Evolutionary conservation across 2,797 vertebrate species (phyloP), one percentile per base, ranked within the genome.

Genomic region (Acanthopagrus latus): DNA sequence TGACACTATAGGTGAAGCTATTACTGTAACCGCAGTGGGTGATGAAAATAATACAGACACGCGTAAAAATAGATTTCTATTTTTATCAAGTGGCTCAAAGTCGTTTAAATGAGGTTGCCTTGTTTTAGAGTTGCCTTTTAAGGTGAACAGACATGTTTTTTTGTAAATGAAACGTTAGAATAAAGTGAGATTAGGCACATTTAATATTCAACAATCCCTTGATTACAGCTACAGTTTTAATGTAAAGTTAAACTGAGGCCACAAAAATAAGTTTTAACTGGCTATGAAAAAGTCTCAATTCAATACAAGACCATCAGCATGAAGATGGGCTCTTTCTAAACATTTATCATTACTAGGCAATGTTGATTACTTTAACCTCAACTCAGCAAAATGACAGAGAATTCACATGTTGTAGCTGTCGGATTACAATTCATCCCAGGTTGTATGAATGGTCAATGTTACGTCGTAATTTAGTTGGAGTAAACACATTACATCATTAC

Each of bases 31-130:
- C 13, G 48, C 52, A 78, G 41, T 17, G 54, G 10, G 1, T 51
- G 73, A 64, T 70, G 65, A 73, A 67, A 81, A 48, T 55, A 64
- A 81, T 18, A 44, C 29, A 54, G 62, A 59, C 68, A 51, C 16
- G 57, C 6, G 9, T 48, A 80, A 87, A 89, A 82, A 87, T 76
- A 87, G 78, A 66, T 55, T 69, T 81, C 63, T 80, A 68, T 77
- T 75, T 85, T 63, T 75, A 67, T 54, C 0, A 47, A 44, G 8
- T n/a, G 16, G 23, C 59, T 43, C 17, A 43, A 43, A 21, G n/a
- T 38, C 3, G 29, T 43, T 54, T 23, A 41, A 54, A 65, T 20
- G 18, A 70, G 38, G 29, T 16, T 54, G 27, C 23, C 50, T 17
- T 33, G 29, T 51, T n/a, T 9, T 13, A 52, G 50, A 33, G 21